Conservation (phyloP, 2,113 vertebrate genomes). For the Cygnus atratus region DNA sequence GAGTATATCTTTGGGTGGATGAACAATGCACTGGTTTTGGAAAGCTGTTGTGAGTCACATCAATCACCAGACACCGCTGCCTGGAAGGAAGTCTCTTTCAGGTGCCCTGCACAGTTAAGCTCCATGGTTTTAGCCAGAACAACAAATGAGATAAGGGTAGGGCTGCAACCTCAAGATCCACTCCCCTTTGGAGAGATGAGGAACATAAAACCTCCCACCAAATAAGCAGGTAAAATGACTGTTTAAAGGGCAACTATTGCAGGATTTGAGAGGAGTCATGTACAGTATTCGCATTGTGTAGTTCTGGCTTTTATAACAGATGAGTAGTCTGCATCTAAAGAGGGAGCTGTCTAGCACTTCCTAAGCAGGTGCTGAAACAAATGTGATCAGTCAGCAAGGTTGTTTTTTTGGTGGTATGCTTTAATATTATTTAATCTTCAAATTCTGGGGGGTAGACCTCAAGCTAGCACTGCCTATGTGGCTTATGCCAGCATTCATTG, state of each 20-base stretch:
- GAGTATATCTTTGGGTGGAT: not conserved
- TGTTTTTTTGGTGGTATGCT: not conserved
- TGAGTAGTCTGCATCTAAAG: not conserved
- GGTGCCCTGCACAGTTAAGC: not conserved
- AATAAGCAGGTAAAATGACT: not conserved
- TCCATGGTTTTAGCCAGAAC: not conserved
- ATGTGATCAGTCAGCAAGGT: not conserved
- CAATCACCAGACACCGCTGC: not conserved
- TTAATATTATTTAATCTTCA: not conserved
- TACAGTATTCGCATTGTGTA: not conserved
- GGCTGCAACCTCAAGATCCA: not conserved
- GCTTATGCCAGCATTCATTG: not conserved
- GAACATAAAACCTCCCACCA: not conserved
- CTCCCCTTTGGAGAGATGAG: not conserved
- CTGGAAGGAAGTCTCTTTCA: not conserved
- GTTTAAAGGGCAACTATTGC: not conserved
- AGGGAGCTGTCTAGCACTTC: not conserved
- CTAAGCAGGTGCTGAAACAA: not conserved
- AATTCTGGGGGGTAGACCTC: not conserved
- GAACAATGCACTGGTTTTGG: not conserved
- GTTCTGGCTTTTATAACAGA: not conserved
- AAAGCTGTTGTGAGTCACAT: not conserved
- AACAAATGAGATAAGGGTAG: not conserved
- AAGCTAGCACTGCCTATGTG: not conserved
- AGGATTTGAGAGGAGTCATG: not conserved